Evolutionary conservation across 2,113 vertebrate species (phyloP), one percentile per base, ranked within the genome.

Genomic region (Lagenorhynchus albirostris): DNA sequence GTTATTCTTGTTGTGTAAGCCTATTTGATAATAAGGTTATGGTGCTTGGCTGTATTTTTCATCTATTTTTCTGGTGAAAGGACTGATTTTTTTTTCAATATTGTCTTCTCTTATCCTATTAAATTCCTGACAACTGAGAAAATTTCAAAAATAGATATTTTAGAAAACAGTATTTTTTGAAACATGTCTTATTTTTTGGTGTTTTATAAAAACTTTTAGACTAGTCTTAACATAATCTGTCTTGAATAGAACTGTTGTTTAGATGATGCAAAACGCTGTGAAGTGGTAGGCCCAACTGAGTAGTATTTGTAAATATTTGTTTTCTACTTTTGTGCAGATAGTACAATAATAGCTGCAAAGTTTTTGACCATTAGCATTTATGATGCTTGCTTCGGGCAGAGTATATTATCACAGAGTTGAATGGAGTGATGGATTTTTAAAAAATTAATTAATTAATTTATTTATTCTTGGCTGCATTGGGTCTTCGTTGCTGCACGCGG

Each of bases 21-120:
- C 89, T 90, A 3, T 71, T 95, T 89, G 53, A 53, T 95, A 91
- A 94, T 93, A 91, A 95, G 33, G 3, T 84, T 31, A 20, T 93
- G 10, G 36, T 90, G n/a, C n/a, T 88, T 0, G 10, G 63, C 36
- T 93, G 41, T 55, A 26, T 73, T 80, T 95, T 89, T 89, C 44
- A 36, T 71, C 17, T 91, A 23, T 82, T 91, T 94, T 95, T 89
- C 10, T 71, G 29, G 71, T 76, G 41, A 88, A 96, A 95, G 6
- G 6, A 65, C 29, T 85, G 6, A 25, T 36, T 62, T 65, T 67
- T 67, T 55, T 55, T 20, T 18, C 25, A 65, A 20, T 26, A 63
- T 68, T 71, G 1, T 80, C 3, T 91, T 96, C 7, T 81, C 20
- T 80, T 82, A 8, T 62, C 10, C 21, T 53, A n/a, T 53, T 95